These are phyloP conservation scores for Drosophila navojoa DNA, from an alignment of 1,140 invertebrate species.

Conservation along the genomic window DNA sequence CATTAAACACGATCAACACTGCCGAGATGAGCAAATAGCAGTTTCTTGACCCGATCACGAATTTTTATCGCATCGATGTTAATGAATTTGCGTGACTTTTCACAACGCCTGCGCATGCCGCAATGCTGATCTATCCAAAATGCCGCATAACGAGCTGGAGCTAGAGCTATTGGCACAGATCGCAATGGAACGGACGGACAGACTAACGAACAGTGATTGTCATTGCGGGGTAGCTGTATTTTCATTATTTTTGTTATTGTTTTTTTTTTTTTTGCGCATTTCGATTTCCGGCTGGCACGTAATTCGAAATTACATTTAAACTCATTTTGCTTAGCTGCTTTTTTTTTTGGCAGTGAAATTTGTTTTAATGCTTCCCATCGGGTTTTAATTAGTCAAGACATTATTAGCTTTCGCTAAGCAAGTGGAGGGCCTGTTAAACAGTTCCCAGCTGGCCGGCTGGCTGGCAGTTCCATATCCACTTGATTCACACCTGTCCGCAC, in stretches of 20 bases:
- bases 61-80: constrained; percentile 36
- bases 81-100: constrained; percentile 35
- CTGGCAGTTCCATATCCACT: constrained; percentile 20
- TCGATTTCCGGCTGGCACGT: constrained; percentile 73
- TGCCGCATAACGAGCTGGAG: constrained; percentile 6
- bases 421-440: constrained; percentile 13
- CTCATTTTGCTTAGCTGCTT: constrained; percentile 33
- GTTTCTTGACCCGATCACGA: constrained; percentile 56
- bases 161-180: background rate
- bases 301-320: constrained; percentile 60
- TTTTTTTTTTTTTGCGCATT: constrained; percentile 29
- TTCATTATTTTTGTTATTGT: too few species aligned
- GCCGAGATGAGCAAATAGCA: background rate
- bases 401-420: constrained; percentile 39
- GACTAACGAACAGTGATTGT: constrained; percentile 36
- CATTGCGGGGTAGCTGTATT: constrained; percentile 18
- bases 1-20: background rate
- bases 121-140: constrained; percentile 55
- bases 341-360: constrained; percentile 65
- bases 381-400: constrained; percentile 46
- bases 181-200: constrained; percentile 36
- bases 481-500: constrained; percentile 50
- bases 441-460: constrained; percentile 7
- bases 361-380: constrained; percentile 28
- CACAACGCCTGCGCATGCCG: constrained; percentile 40